Evolutionary conservation across 1,140 invertebrate species (phyloP), one percentile per base, ranked within the genome.

Genomic region (Tetramorium alpestre): DNA sequence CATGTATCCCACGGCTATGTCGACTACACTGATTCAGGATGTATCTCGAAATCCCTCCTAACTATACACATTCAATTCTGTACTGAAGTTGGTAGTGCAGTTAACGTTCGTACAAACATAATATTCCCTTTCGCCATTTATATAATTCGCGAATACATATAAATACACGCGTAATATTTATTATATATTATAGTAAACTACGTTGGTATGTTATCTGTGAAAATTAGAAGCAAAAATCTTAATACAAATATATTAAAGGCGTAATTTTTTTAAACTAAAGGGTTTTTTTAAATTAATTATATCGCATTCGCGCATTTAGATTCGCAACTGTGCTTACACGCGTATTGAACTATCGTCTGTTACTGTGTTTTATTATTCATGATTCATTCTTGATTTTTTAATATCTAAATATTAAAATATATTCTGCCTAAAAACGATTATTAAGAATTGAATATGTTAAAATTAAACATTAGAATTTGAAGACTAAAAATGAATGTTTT

Each of bases 1-100:
- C 60, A 78, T 76, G 78, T 90, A 88, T 87, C 62, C 70, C 56
- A 80, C 51, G 84, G 54, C 84, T 80, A n/a, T 62, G 28, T 75
- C 25, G 60, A 41, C 41, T 70, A 51, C 65, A 84, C 54, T 38
- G 54, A 38, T 84, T 60, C 25, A 25, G 41, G 10, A 82, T 41
- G 69, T 84, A 72, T 49, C 80, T 60, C n/a, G 18, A 75, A 73
- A 84, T 84, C 41, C 16, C 28, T 28, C 18, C n/a, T 75, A 73
- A 75, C 80, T 38, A n/a, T 44, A 75, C 41, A 80, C 33, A 4
- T 69, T 82, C 44, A 28, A 58, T 33, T 33, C 16, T 58, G 2
- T 47, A 84, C 13, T 1, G 56, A 28, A 16, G 4, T 75, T 22
- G n/a, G 47, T 47, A 72, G 41, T 73, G 41, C 54, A 49, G 10